phyloP scores from a whole-genome alignment of 2,888 invertebrate species.

The Epirrhoe alternata region DNA sequence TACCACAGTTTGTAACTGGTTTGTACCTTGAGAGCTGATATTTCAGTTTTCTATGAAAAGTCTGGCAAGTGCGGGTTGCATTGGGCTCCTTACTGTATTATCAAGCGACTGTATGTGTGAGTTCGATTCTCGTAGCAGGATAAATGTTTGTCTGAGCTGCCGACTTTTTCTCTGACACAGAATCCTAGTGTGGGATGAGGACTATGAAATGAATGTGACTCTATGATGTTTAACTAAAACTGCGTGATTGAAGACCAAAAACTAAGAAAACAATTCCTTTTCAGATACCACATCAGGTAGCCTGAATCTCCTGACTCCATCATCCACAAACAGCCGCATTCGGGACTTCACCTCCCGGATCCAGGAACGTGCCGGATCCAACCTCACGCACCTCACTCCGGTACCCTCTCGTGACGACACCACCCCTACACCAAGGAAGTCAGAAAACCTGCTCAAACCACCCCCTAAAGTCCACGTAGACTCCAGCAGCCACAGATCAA shows the following conservation, averaged over 20 bases:
- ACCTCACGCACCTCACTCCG: slow-evolving; percentile 59
- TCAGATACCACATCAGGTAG: slow-evolving; percentile 87
- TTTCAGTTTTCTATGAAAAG: too few species aligned
- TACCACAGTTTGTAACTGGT: too few species aligned
- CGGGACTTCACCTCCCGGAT: slow-evolving; percentile 86
- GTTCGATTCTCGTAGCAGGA: too few species aligned
- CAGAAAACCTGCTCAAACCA: slow-evolving; percentile 73
- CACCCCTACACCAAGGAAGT: slow-evolving; percentile 64
- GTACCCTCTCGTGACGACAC: slow-evolving; percentile 65
- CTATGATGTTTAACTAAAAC: not conserved
- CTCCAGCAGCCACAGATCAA: slow-evolving; percentile 69
- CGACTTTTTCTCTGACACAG: too few species aligned
- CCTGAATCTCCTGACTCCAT: slow-evolving; percentile 86
- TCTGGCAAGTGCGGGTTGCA: too few species aligned
- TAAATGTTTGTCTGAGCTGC: too few species aligned
- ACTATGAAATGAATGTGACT: too few species aligned
- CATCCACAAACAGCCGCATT: slow-evolving; percentile 84
- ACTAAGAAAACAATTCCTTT: slow-evolving; percentile 43
- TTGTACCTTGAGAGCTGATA: too few species aligned
- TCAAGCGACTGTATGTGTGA: too few species aligned
- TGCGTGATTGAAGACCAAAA: not conserved
- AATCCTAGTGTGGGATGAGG: too few species aligned
- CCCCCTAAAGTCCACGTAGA: slow-evolving; percentile 75
- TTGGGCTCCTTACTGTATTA: too few species aligned
- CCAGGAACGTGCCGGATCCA: slow-evolving; percentile 80